These are phyloP conservation scores for Leptothorax acervorum DNA, from an alignment of 2,888 invertebrate genomes.

Conservation along the genomic window DNA sequence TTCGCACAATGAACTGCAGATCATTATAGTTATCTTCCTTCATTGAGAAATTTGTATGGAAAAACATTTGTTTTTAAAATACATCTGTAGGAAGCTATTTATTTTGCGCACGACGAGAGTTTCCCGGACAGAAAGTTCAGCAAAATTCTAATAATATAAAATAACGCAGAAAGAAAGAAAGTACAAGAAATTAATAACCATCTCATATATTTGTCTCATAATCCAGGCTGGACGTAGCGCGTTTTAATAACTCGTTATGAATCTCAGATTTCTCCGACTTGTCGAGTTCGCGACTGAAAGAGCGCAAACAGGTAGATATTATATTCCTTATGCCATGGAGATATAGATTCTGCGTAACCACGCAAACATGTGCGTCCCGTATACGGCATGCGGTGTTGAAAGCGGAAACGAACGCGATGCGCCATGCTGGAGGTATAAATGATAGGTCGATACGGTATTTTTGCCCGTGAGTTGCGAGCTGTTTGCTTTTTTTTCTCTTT, in stretches of 20 bases:
- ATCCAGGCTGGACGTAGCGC: neutral
- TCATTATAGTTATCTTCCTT: neutral
- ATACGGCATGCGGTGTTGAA: slow-evolving; percentile 26
- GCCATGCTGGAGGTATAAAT: slow-evolving; percentile 13
- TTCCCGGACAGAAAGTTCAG: neutral
- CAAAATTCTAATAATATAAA: neutral
- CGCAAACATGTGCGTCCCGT: slow-evolving; percentile 28
- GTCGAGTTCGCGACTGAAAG: slow-evolving; percentile 23
- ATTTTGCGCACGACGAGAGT: neutral
- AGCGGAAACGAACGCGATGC: slow-evolving; percentile 38
- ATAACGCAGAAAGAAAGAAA: neutral
- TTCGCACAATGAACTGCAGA: neutral
- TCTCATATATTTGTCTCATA: neutral
- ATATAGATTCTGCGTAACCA: slow-evolving; percentile 4
- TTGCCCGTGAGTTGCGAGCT: slow-evolving; percentile 14
- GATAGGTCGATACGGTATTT: slow-evolving; percentile 49
- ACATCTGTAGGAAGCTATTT: neutral
- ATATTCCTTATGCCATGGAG: neutral
- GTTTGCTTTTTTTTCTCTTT: neutral
- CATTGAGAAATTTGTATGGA: neutral
- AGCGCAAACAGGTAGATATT: slow-evolving; percentile 12
- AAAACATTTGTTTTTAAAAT: neutral
- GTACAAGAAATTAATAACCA: neutral
- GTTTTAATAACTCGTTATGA: slow-evolving; percentile 23
- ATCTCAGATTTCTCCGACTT: neutral